A percentile compares a stretch with the other conserved stretches of the same genome.
These are phyloP conservation scores for Lithophane ornitopus DNA, from an alignment of 2,888 invertebrate species.

Conservation along the genomic window DNA sequence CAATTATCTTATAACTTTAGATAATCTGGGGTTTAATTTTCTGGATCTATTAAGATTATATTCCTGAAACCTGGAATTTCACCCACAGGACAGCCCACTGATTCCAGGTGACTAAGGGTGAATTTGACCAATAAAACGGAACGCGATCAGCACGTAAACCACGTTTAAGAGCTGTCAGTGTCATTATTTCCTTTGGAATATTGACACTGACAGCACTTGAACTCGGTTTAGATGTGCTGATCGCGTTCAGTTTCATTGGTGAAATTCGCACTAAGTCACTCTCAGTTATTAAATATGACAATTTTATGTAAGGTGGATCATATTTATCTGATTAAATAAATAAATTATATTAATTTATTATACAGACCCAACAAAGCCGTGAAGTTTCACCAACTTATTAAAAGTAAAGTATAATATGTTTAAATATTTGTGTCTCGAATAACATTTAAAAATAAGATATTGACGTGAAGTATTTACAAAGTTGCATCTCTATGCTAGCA, in stretches of 20 bases:
- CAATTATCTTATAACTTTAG: not conserved
- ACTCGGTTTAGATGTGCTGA: too few species aligned
- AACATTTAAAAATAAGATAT: slow-evolving; percentile 47
- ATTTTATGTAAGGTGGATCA: too few species aligned
- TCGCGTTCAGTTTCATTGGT: too few species aligned
- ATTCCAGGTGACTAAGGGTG: not conserved
- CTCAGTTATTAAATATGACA: too few species aligned
- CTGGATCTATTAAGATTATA: not conserved
- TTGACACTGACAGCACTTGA: too few species aligned
- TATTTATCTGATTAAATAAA: not conserved
- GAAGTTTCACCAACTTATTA: not conserved
- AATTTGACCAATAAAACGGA: too few species aligned
- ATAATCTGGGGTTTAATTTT: not conserved
- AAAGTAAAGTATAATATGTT: not conserved
- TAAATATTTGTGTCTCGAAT: slow-evolving; percentile 4
- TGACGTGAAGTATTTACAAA: slow-evolving; percentile 64
- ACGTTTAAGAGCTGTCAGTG: too few species aligned
- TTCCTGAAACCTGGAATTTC: not conserved
- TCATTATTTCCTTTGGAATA: too few species aligned
- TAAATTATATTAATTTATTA: not conserved
- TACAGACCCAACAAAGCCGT: not conserved
- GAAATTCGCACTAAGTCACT: too few species aligned
- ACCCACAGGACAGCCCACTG: not conserved
- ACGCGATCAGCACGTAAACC: too few species aligned
- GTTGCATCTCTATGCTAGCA: slow-evolving; percentile 21